phyloP scores from a whole-genome alignment of 2,113 vertebrate genomes.

The Lepus timidus region DNA sequence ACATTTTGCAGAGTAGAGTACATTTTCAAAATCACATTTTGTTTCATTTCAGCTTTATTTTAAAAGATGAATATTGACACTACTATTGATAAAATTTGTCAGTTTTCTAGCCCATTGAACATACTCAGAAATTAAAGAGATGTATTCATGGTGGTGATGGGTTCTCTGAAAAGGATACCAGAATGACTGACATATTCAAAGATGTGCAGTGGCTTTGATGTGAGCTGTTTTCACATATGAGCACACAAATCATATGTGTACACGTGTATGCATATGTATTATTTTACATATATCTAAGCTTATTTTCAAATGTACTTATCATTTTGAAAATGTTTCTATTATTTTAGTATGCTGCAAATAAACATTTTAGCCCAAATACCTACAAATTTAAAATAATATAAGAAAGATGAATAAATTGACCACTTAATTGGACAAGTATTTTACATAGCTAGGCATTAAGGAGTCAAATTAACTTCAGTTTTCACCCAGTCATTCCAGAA shows the following conservation, averaged over 20 bases:
- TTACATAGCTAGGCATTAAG: not conserved
- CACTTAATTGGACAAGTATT: not conserved
- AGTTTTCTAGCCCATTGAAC: not conserved
- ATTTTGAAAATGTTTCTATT: constrained; percentile 15
- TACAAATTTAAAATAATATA: constrained; percentile 27
- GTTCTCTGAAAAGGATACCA: not conserved
- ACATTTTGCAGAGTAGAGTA: constrained; percentile 6
- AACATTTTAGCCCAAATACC: constrained; percentile 32
- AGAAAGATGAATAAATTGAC: constrained; percentile 21
- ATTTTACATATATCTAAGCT: not conserved
- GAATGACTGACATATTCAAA: not conserved
- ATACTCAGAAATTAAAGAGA: constrained; percentile 24
- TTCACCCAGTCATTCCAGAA: not conserved
- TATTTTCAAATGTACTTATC: constrained; percentile 12
- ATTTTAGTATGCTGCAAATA: constrained; percentile 10
- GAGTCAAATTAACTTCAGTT: constrained; percentile 25
- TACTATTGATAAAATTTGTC: constrained; percentile 40
- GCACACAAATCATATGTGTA: not conserved
- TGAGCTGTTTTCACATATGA: not conserved
- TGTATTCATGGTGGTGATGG: not conserved
- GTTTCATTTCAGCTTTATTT: constrained; percentile 43
- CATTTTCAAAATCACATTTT: constrained; percentile 49
- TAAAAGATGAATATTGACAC: constrained; percentile 42
- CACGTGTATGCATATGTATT: not conserved
- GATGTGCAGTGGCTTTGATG: not conserved